phyloP scores from a whole-genome alignment of 2,113 vertebrate species.

The Pithys albifrons region DNA sequence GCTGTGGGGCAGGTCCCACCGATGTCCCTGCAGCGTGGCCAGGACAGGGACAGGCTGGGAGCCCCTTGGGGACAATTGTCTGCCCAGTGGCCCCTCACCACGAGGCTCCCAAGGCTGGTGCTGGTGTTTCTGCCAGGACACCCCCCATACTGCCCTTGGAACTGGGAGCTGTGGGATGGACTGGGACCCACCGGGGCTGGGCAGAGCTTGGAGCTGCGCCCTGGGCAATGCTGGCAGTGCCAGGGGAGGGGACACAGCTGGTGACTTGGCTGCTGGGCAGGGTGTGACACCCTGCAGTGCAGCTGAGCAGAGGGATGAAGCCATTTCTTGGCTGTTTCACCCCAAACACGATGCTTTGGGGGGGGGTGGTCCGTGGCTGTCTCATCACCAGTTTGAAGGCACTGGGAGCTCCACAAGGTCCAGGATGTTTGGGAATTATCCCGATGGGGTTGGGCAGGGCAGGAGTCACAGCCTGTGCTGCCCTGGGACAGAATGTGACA shows the following conservation, averaged over 20 bases:
- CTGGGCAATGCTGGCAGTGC: background rate
- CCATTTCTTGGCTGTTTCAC: background rate
- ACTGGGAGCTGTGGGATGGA: background rate
- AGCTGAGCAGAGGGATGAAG: background rate
- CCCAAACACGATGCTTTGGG: accelerated
- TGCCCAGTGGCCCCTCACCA: accelerated
- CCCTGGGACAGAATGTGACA: accelerated
- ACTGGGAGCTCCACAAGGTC: background rate
- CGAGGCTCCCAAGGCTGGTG: background rate
- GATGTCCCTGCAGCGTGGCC: background rate
- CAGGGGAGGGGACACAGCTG: background rate
- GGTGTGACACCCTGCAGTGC: background rate
- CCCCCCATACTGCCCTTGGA: accelerated
- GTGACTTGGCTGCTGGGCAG: accelerated
- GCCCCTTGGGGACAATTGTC: accelerated
- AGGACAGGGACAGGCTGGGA: background rate
- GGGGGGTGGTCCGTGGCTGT: accelerated
- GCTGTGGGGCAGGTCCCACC: background rate
- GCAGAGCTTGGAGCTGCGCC: background rate
- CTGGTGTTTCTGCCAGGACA: background rate
- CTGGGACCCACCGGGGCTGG: background rate
- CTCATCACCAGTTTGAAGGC: background rate
- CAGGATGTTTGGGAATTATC: accelerated
- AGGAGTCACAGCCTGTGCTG: background rate
- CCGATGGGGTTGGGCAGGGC: background rate